A percentile compares a stretch with the other conserved stretches of the same genome.
Evolutionary conservation across 2,888 invertebrate genomes (phyloP).

Genomic region (Liopterus haemorrhoidalis): DNA sequence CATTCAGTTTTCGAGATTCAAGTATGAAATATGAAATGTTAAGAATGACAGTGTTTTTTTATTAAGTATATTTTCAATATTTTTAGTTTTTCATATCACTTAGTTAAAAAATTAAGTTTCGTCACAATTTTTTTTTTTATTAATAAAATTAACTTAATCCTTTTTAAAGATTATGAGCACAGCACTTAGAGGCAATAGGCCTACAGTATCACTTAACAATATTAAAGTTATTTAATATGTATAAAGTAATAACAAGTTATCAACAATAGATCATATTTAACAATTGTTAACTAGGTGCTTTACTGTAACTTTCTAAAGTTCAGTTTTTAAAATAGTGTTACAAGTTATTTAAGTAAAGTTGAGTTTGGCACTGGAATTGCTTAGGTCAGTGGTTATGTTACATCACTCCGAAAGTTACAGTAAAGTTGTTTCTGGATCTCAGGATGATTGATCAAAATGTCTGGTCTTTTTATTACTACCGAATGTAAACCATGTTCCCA

Average conservation of each 20-base stretch:
- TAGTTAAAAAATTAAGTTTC: too few species aligned
- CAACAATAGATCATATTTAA: conserved; percentile 21
- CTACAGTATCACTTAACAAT: conserved; percentile 23
- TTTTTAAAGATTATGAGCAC: conserved; percentile 23
- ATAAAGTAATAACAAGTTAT: conserved; percentile 23
- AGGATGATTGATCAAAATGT: conserved; percentile 46
- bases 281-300: conserved; percentile 9
- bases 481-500: conserved; percentile 55
- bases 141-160: conserved; percentile 18
- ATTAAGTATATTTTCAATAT: too few species aligned
- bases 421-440: conserved; percentile 51
- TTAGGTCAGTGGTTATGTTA: conserved; percentile 5
- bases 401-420: conserved; percentile 37
- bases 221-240: conserved; percentile 14
- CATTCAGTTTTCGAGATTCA: too few species aligned
- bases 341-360: conserved; percentile 13
- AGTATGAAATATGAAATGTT: too few species aligned
- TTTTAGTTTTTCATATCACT: too few species aligned
- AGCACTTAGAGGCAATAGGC: conserved; percentile 25
- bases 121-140: conserved; percentile 16
- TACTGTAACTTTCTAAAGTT: conserved; percentile 21
- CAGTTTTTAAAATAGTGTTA: too few species aligned
- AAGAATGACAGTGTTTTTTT: too few species aligned
- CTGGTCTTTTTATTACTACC: conserved; percentile 51
- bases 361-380: conserved; percentile 20